Percentiles rank a stretch among this genome's conserved stretches.
Conservation (phyloP, 2,888 invertebrate genomes). For the Mimachlamys varia region DNA sequence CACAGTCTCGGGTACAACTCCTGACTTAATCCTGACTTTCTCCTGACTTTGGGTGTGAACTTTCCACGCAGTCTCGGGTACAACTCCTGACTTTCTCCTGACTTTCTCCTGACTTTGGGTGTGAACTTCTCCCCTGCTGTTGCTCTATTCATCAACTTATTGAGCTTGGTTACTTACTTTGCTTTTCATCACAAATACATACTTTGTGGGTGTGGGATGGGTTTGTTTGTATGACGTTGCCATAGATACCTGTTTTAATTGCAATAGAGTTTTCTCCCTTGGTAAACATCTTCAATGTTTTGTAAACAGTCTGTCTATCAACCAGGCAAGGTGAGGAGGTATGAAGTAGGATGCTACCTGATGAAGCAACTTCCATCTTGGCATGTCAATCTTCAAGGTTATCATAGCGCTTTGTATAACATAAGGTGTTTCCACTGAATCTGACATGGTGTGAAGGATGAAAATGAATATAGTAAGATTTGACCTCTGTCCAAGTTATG, state of each 20-base stretch:
- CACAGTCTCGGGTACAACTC: no score
- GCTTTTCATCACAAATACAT: background rate
- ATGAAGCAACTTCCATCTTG: background rate
- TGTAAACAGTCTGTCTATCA: conserved; percentile 16
- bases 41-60: no score
- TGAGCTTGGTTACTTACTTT: background rate
- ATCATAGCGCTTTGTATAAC: background rate
- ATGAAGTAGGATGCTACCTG: background rate
- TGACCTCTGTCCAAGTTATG: background rate
- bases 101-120: background rate
- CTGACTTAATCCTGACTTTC: background rate
- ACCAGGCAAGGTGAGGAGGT: background rate
- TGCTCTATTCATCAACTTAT: background rate
- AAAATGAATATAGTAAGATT: background rate
- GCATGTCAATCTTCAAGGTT: background rate
- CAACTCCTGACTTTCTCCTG: background rate
- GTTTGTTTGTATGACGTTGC: conserved; percentile 12
- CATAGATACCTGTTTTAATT: conserved; percentile 31
- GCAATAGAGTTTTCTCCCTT: background rate
- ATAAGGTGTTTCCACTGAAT: background rate
- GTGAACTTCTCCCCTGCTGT: background rate
- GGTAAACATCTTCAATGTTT: conserved; percentile 3
- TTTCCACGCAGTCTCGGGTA: no score
- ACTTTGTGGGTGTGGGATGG: background rate
- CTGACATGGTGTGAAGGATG: background rate